These are phyloP conservation scores for Campoplex capitator DNA, from an alignment of 2,888 invertebrate genomes.

Conservation along the genomic window DNA sequence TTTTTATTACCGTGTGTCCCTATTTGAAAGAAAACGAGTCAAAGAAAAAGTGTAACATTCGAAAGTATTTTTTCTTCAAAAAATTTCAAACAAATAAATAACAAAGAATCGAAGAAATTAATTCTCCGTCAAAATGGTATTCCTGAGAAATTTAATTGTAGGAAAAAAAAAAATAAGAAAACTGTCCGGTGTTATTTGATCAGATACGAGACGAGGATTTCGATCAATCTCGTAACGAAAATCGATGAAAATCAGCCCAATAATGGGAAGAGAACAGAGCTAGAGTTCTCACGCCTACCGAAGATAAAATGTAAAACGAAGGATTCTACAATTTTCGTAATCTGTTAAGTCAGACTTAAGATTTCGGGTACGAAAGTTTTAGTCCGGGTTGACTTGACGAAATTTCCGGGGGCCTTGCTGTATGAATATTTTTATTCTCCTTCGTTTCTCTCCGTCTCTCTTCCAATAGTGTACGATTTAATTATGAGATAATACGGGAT, in stretches of 20 bases:
- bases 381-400: constrained; percentile 28
- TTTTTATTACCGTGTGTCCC: neutral
- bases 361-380: constrained; percentile 31
- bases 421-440: neutral
- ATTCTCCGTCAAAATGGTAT: neutral
- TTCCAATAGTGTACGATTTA: constrained; percentile 58
- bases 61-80: neutral
- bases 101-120: too few relatives aligned
- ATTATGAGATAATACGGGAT: constrained; percentile 65
- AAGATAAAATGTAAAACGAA: constrained; percentile 21
- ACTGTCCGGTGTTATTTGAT: neutral
- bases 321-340: constrained; percentile 41
- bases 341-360: constrained; percentile 44
- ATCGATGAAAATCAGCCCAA: neutral
- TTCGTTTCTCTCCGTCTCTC: constrained; percentile 9
- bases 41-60: neutral
- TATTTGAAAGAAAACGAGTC: neutral
- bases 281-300: neutral
- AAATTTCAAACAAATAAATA: neutral
- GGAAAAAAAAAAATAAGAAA: neutral
- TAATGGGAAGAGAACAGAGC: neutral
- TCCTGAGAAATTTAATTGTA: neutral
- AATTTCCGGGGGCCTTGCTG: constrained; percentile 16
- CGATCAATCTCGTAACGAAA: neutral
- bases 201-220: neutral